Percentiles rank a stretch among this genome's conserved stretches.
phyloP scores from a whole-genome alignment of 2,113 vertebrate genomes.

The Epinephelus lanceolatus region DNA sequence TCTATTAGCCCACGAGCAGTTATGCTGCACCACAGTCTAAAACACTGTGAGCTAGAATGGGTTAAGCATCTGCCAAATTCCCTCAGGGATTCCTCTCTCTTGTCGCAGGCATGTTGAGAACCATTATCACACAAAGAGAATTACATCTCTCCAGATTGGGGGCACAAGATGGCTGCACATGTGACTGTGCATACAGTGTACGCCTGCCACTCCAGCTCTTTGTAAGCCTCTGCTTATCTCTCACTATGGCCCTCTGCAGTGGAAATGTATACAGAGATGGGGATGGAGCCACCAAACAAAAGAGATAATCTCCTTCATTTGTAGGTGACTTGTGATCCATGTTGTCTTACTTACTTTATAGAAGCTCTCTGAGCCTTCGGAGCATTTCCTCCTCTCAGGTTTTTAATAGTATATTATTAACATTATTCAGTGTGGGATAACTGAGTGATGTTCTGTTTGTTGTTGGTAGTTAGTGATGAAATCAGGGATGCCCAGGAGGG shows the following conservation, averaged over 20 bases:
- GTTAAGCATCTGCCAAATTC: slow-evolving; percentile 60
- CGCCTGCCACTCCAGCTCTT: slow-evolving; percentile 57
- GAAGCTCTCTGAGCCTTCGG: slow-evolving; percentile 30
- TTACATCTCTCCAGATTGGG: slow-evolving; percentile 67
- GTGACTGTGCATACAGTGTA: slow-evolving; percentile 61
- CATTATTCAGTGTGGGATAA: slow-evolving; percentile 9
- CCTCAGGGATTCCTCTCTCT: slow-evolving; percentile 39
- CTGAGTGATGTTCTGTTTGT: slow-evolving; percentile 41
- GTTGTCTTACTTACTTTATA: slow-evolving; percentile 23
- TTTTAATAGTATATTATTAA: background rate
- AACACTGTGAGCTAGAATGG: slow-evolving; percentile 32
- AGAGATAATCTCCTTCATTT: slow-evolving; percentile 52
- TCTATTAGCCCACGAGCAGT: background rate
- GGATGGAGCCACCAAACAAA: slow-evolving; percentile 45
- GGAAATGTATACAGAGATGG: slow-evolving; percentile 46
- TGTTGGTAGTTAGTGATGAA: slow-evolving; percentile 53
- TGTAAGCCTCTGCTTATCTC: slow-evolving; percentile 60
- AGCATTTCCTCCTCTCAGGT: slow-evolving; percentile 6
- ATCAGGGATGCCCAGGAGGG: slow-evolving; percentile 53
- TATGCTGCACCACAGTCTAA: slow-evolving; percentile 8
- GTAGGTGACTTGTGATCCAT: slow-evolving; percentile 44
- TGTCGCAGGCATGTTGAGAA: slow-evolving; percentile 65
- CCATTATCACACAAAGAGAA: slow-evolving; percentile 69
- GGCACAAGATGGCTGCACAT: slow-evolving; percentile 72
- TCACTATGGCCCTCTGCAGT: slow-evolving; percentile 40